Conservation (phyloP, 2,797 vertebrate species). For the Discoglossus pictus region DNA sequence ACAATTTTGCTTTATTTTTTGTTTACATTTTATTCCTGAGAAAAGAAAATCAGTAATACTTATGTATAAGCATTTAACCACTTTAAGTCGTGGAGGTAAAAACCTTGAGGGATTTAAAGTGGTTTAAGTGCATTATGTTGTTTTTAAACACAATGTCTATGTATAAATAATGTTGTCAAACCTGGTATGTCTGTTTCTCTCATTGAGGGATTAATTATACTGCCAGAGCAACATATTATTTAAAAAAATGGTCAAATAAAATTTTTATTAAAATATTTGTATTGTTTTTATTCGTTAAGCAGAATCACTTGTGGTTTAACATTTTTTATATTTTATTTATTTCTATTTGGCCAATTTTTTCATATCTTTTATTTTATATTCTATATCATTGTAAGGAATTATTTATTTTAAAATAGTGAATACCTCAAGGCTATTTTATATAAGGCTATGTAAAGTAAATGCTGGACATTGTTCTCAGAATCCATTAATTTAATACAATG, state of each 20-base stretch:
- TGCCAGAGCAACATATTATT: conserved; percentile 78
- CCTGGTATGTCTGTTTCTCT: conserved; percentile 72
- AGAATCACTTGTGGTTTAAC: too few species aligned
- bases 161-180: conserved; percentile 91
- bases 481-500: too few species aligned
- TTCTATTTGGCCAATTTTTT: too few species aligned
- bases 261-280: conserved; percentile 74
- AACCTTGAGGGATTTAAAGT: conserved; percentile 83
- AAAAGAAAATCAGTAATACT: conserved; percentile 67
- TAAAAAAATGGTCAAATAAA: conserved; percentile 77
- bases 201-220: conserved; percentile 76
- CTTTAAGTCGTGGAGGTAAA: conserved; percentile 78
- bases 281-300: too few species aligned
- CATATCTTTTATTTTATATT: too few species aligned
- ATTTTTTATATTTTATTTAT: too few species aligned
- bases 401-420: too few species aligned
- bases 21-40: conserved; percentile 75
- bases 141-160: conserved; percentile 94
- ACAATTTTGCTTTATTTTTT: conserved; percentile 74
- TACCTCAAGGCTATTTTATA: too few species aligned
- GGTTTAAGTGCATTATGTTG: conserved; percentile 90
- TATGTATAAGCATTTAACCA: conserved; percentile 36
- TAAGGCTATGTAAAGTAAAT: too few species aligned
- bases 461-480: too few species aligned
- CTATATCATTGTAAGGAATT: too few species aligned